phyloP scores from a whole-genome alignment of 2,113 vertebrate genomes.

The Eudyptes chrysolophus region DNA sequence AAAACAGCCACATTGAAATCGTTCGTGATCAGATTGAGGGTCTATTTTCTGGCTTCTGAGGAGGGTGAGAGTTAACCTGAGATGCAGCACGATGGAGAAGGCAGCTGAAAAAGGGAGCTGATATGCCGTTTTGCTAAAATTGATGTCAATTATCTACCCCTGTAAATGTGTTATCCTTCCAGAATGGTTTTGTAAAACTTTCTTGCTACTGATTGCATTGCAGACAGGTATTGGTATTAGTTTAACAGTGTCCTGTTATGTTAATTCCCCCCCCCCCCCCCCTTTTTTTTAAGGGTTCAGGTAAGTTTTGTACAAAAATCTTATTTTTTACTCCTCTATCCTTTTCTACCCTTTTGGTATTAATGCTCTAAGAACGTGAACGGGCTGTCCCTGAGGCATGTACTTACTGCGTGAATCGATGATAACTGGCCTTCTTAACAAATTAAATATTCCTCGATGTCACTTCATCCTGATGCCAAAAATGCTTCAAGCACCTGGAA shows the following conservation, averaged over 20 bases:
- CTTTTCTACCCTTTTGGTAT: neutral
- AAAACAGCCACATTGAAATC: neutral
- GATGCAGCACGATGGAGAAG: neutral
- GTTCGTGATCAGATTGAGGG: neutral
- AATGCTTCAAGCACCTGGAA: neutral
- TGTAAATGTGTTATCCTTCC: neutral
- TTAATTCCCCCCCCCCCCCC: fast-evolving
- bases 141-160: fast-evolving
- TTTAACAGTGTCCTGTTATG: neutral
- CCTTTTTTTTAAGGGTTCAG: neutral
- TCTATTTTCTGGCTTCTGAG: neutral
- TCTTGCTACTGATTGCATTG: neutral
- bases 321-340: neutral
- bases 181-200: neutral
- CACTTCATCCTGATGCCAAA: neutral
- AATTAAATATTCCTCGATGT: neutral
- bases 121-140: neutral
- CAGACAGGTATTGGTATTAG: neutral
- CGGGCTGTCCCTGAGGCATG: neutral
- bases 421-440: neutral
- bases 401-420: neutral
- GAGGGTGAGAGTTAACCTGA: neutral
- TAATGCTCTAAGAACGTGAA: neutral
- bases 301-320: neutral
- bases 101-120: neutral